Evolutionary conservation across 2,888 invertebrate genomes (phyloP).

Genomic region (Hanleya hanleyi): DNA sequence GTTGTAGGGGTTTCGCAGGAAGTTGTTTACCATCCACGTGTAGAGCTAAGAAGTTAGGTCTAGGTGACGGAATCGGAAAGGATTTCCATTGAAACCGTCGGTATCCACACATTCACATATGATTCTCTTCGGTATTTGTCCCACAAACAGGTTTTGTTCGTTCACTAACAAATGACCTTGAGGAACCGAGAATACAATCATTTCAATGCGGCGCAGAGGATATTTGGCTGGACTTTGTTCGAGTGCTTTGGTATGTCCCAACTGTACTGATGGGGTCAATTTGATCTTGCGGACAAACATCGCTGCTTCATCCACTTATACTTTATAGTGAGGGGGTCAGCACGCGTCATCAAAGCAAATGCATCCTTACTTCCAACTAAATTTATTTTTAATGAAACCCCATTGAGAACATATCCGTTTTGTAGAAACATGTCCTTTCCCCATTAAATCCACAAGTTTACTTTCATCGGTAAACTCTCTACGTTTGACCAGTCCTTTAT

Average conservation of each 20-base stretch:
- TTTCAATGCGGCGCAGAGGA: background rate
- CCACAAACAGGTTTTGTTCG: background rate
- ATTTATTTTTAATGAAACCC: too few species aligned
- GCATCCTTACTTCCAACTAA: too few species aligned
- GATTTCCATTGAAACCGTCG: too few species aligned
- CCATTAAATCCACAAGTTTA: too few species aligned
- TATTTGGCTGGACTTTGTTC: constrained; percentile 4
- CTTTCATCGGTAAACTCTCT: too few species aligned
- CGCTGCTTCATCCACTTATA: background rate
- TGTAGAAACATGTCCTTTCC: too few species aligned
- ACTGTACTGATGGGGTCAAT: background rate
- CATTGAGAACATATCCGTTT: too few species aligned
- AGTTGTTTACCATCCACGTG: background rate
- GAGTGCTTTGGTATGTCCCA: background rate
- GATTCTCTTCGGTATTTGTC: background rate
- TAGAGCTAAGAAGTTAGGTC: background rate
- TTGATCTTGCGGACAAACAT: background rate
- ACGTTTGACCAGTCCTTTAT: too few species aligned
- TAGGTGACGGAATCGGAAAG: too few species aligned
- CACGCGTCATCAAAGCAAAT: background rate
- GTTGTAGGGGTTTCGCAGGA: background rate
- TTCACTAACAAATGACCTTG: background rate
- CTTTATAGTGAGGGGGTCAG: too few species aligned
- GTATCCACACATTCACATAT: background rate
- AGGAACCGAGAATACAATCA: background rate